Base-by-base conservation (phyloP, 2,888 invertebrate species). In the Ectropis crepuscularia region DNA sequence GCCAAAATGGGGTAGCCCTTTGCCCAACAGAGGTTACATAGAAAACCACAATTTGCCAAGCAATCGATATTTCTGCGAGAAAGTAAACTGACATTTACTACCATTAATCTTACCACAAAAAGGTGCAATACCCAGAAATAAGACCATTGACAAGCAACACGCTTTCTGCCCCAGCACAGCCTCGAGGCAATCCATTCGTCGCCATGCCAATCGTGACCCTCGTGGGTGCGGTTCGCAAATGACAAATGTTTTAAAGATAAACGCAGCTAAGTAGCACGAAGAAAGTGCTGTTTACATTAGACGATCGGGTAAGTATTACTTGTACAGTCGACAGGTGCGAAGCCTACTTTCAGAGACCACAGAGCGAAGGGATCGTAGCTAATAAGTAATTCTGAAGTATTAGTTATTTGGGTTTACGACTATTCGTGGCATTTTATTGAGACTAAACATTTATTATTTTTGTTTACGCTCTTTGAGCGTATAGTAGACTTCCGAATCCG, bases 171-270 rank as follows among this genome's bases (percentile, higher is more conserved):
- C 51, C 49, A 75, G 70, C 74, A 75, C 74, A 53, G 74, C 71
- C 68, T 36, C 55, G 11, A 64, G 61, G 58, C 67, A 74, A 73
- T 72, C 71, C 65, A 57, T 74, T 75, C 67, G 73, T 76, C 58
- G 69, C 74, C 76, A 80, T 79, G 81, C 72, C 72, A 82, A 80
- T 75, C 70, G 62, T 79, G 80, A 80, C 79, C 80, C 65, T 69
- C 39, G 57, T 12, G 39, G 76, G 78, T 69, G 79, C 69, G 76
- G 81, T 73, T 68, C 60, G 67, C 69, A 74, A 74, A 77, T 77
- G 75, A 75, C 74, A 77, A 75, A 74, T 72, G 72, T 74, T 75
- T 68, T 67, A 72, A 69, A 70, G 67, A 69, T 70, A 70, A 69
- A 70, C 63, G 67, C 72, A 67, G 64, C 68, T 53, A 71, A 76